Evolutionary conservation across 2,888 invertebrate genomes (phyloP), one percentile per base, ranked within the genome.

Genomic region (Athripsodes cinereus): DNA sequence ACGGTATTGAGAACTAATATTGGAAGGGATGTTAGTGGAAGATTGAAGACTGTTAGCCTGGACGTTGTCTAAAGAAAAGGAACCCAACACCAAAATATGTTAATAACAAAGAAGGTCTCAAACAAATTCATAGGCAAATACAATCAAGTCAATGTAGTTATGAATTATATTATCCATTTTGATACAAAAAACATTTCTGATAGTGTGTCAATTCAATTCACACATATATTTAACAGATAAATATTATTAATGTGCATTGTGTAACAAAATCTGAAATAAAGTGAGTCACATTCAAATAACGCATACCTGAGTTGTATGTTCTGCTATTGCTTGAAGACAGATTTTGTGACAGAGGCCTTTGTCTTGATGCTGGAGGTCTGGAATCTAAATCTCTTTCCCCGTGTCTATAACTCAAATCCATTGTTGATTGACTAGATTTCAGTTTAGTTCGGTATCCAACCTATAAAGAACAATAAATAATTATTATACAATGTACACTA

Each of bases 361-460:
- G 51, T 1, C 69, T 69, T 49, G 78, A 69, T 1, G 61, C 6
- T n/a, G 52, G 46, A 6, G 61, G 49, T 40, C 58, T 55, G 10
- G 75, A 66, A 0, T 80, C 73, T 55, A 69, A 65, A 64, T 71
- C 73, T 19, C 72, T 74, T 48, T 77, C 78, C 64, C 78, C 77
- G 58, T 78, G 78, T 0, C 82, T 83, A 69, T 89, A 86, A 65
- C 90, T 91, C 22, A 93, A 78, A 70, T 93, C 93, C 64, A 88
- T 88, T 61, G 91, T 92, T 60, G 92, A 92, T 71, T 92, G 92
- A 70, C 92, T 92, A 66, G 88, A 84, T 69, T 90, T 90, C 60
- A 94, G 74, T 62, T 85, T 88, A 44, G 90, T 89, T 62, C 87
- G 81, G 71, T 86, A 86, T 58, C 89, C 88, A 66, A 89, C 87